phyloP scores from a whole-genome alignment of 2,888 invertebrate genomes.

The Leptinotarsa peninsularis region DNA sequence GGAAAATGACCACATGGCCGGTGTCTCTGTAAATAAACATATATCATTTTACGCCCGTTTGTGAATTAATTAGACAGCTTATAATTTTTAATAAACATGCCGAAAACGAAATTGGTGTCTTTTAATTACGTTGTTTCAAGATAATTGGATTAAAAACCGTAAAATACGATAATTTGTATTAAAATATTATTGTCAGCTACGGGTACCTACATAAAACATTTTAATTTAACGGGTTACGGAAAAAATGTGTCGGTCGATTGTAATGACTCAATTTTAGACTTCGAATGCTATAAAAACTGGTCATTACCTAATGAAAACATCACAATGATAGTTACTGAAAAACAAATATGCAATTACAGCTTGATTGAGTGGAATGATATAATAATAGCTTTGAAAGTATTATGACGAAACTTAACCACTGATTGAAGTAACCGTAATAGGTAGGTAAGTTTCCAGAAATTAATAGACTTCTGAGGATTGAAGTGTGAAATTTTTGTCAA shows the following conservation, averaged over 20 bases:
- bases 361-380: not conserved
- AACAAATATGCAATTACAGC: constrained; percentile 7
- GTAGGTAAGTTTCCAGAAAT: too few species aligned
- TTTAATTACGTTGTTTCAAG: constrained; percentile 26
- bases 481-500: too few species aligned
- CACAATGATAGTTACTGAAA: constrained; percentile 1
- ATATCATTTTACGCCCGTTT: constrained; percentile 1
- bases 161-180: constrained; percentile 38
- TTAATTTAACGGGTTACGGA: constrained; percentile 31
- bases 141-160: constrained; percentile 37
- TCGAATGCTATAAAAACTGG: constrained; percentile 15
- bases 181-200: constrained; percentile 38
- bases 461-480: too few species aligned
- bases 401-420: not conserved
- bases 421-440: too few species aligned
- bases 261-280: constrained; percentile 42
- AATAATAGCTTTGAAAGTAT: not conserved
- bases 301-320: constrained; percentile 18
- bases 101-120: constrained; percentile 24
- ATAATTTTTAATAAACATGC: constrained; percentile 28
- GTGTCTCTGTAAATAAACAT: constrained; percentile 2
- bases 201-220: constrained; percentile 44
- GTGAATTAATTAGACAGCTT: constrained; percentile 12
- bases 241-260: constrained; percentile 38
- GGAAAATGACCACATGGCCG: constrained; percentile 8